A percentile compares a stretch with the other conserved stretches of the same genome.
Conservation (phyloP, 2,888 invertebrate genomes). For the Lordiphosa andalusiaca region DNA sequence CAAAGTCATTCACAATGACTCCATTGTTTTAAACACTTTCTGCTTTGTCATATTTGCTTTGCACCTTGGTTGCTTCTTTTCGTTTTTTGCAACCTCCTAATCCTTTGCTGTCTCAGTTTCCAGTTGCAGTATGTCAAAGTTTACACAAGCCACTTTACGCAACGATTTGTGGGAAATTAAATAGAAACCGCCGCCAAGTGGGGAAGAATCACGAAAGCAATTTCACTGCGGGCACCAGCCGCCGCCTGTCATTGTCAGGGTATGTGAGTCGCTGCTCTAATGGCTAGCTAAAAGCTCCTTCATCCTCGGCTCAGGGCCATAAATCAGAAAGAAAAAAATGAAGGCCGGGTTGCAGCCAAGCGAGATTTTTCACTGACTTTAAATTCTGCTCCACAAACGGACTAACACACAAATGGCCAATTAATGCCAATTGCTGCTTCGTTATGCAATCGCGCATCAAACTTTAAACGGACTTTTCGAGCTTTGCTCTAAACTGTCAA, state of each 20-base stretch:
- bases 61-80: no score
- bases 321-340: neutral
- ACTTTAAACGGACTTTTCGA: no score
- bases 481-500: neutral
- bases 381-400: neutral
- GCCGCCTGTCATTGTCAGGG: slow-evolving; percentile 31
- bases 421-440: neutral
- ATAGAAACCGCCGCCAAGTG: slow-evolving; percentile 26
- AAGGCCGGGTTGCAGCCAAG: neutral
- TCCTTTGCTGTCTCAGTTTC: slow-evolving; percentile 16
- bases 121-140: slow-evolving; percentile 7
- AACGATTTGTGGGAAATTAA: slow-evolving; percentile 58
- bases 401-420: no score
- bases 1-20: no score
- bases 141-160: slow-evolving; percentile 41
- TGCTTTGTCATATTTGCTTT: no score
- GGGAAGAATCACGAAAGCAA: slow-evolving; percentile 14
- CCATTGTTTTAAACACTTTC: no score
- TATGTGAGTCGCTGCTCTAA: slow-evolving; percentile 1
- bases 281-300: slow-evolving; percentile 39
- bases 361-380: neutral
- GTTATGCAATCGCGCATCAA: neutral
- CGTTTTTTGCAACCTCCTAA: no score
- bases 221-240: slow-evolving; percentile 12
- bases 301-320: slow-evolving; percentile 12